Evolutionary conservation across 2,888 invertebrate species (phyloP).

Genomic region (Apamea crenata): DNA sequence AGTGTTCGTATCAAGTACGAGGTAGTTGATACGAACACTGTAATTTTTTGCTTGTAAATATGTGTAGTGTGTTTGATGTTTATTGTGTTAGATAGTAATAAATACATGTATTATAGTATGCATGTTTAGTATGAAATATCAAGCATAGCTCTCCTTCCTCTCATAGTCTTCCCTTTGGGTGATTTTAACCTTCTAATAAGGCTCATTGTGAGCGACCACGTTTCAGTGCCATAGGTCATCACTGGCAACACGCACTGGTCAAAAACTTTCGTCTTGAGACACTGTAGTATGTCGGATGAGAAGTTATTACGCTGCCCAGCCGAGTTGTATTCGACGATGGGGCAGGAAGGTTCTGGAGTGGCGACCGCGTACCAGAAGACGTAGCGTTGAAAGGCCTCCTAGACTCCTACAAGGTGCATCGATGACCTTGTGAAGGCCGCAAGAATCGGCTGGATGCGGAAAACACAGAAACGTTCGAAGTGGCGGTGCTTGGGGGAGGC

Average conservation of each 20-base stretch:
- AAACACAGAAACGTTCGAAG: neutral
- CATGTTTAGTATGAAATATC: neutral
- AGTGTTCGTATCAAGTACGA: no score
- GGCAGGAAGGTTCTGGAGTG: neutral
- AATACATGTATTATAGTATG: no score
- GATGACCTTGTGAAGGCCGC: no score
- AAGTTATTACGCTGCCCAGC: neutral
- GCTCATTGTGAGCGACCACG: neutral
- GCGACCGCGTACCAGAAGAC: neutral
- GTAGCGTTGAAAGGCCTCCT: neutral
- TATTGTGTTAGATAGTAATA: conserved; percentile 6
- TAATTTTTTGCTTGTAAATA: conserved; percentile 34
- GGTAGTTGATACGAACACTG: neutral
- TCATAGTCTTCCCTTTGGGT: neutral
- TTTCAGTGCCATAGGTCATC: neutral
- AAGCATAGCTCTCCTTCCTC: neutral
- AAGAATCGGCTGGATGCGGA: neutral
- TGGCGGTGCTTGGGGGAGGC: neutral
- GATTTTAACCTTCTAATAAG: neutral
- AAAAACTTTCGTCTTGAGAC: neutral
- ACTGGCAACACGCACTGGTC: neutral
- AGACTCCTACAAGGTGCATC: neutral
- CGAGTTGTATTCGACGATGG: neutral
- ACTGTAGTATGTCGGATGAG: neutral
- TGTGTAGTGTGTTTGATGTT: conserved; percentile 18